Percentiles rank a stretch among this genome's conserved stretches.
These are phyloP conservation scores for Siniperca undulata DNA, from an alignment of 2,797 vertebrate genomes.

Conservation along the genomic window DNA sequence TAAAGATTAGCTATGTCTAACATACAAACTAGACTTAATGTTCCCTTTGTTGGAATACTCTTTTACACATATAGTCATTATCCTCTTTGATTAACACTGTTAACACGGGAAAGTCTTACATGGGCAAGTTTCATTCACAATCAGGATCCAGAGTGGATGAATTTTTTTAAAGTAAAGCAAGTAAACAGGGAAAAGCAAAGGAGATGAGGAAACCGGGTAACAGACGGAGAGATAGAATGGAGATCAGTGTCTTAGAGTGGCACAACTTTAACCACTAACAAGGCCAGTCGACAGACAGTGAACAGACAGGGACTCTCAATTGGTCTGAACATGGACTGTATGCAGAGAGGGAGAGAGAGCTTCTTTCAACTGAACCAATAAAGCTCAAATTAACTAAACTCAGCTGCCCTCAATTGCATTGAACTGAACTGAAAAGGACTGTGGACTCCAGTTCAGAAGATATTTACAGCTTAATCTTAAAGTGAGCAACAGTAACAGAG, in stretches of 20 bases:
- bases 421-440: constrained; percentile 12
- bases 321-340: constrained; percentile 11
- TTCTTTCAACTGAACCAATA: constrained; percentile 10
- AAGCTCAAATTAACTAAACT: constrained; percentile 4
- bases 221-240: constrained; percentile 23
- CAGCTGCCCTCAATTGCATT: neutral
- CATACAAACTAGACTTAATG: neutral
- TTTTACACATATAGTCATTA: neutral
- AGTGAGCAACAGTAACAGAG: neutral
- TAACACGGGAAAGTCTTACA: neutral
- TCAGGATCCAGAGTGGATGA: neutral
- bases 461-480: neutral
- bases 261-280: constrained; percentile 24
- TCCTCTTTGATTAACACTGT: constrained; percentile 2
- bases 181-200: neutral
- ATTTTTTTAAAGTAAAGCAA: neutral
- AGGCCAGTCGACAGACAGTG: neutral
- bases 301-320: neutral
- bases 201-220: neutral
- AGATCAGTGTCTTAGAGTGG: constrained; percentile 19
- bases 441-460: neutral
- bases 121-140: too few relatives aligned
- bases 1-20: neutral
- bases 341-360: constrained; percentile 5
- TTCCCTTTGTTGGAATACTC: neutral